Evolutionary conservation across 64 coral and sea anemone species (phyloP).

Genomic region (Stylophora pistillata): DNA sequence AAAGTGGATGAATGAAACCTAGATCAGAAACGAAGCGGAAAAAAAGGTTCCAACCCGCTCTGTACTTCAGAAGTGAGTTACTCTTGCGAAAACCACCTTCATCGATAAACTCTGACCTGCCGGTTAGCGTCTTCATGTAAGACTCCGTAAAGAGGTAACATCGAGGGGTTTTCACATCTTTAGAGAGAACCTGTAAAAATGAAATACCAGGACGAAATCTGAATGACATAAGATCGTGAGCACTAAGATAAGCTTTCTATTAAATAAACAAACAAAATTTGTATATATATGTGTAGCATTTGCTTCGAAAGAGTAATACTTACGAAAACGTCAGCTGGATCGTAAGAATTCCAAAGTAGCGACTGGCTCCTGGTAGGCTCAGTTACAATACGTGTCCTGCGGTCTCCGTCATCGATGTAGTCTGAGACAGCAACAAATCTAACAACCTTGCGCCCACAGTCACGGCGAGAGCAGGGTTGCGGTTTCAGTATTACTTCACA

Average conservation of each 20-base stretch:
- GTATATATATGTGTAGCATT: too few relatives aligned
- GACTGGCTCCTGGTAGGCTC: conserved; percentile 25
- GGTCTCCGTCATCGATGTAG: conserved; percentile 75
- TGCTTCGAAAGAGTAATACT: neutral
- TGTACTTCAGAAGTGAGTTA: too few relatives aligned
- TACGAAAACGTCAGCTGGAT: conserved; percentile 80
- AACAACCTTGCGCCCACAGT: conserved; percentile 62
- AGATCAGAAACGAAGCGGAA: too few relatives aligned
- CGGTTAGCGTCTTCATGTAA: conserved; percentile 65
- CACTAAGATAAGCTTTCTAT: neutral
- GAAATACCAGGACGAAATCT: neutral
- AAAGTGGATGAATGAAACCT: too few relatives aligned
- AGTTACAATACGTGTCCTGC: conserved; percentile 68
- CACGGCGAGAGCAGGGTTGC: conserved; percentile 41
- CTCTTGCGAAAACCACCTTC: too few relatives aligned
- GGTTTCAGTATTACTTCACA: conserved; percentile 70
- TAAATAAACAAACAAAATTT: too few relatives aligned
- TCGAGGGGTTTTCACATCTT: conserved; percentile 54
- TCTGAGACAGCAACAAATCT: conserved; percentile 66
- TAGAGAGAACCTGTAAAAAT: conserved; percentile 48
- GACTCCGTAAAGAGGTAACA: conserved; percentile 71
- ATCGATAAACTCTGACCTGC: conserved; percentile 46
- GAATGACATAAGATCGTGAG: neutral
- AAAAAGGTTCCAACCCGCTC: too few relatives aligned
- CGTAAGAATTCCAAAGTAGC: conserved; percentile 52